These are phyloP conservation scores for Pseudolycoriella hygida DNA, from an alignment of 2,888 invertebrate species.

Conservation along the genomic window DNA sequence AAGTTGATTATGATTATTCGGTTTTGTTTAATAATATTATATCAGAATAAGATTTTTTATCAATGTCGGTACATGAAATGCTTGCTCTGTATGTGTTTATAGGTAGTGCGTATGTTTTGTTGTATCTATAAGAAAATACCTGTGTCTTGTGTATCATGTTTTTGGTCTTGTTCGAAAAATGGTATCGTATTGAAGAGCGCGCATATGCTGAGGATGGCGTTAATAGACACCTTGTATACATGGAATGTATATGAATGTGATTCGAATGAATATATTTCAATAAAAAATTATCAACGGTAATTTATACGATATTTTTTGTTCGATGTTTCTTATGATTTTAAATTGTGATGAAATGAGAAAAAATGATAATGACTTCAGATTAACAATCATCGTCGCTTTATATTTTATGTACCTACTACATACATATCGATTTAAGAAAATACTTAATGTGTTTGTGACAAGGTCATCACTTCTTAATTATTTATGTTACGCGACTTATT, in stretches of 20 bases:
- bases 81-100: too few relatives aligned
- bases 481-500: not conserved
- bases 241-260: not conserved
- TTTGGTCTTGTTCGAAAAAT: too few relatives aligned
- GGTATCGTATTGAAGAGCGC: too few relatives aligned
- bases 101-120: too few relatives aligned
- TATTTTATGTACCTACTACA: not conserved
- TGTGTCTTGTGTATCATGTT: too few relatives aligned
- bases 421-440: too few relatives aligned
- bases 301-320: not conserved
- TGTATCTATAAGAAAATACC: too few relatives aligned
- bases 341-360: conserved; percentile 1
- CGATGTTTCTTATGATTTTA: not conserved
- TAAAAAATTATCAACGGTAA: conserved; percentile 1
- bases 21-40: not conserved
- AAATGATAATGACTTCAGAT: conserved; percentile 1
- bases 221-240: not conserved
- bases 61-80: not conserved
- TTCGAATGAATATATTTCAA: conserved; percentile 1
- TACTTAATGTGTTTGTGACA: not conserved
- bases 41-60: not conserved
- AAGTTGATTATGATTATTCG: conserved; percentile 1
- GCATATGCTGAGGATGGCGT: not conserved
- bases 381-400: not conserved
- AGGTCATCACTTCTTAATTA: not conserved